Base-by-base conservation (phyloP, 2,113 vertebrate species). In the Ancistrus triradiatus region DNA sequence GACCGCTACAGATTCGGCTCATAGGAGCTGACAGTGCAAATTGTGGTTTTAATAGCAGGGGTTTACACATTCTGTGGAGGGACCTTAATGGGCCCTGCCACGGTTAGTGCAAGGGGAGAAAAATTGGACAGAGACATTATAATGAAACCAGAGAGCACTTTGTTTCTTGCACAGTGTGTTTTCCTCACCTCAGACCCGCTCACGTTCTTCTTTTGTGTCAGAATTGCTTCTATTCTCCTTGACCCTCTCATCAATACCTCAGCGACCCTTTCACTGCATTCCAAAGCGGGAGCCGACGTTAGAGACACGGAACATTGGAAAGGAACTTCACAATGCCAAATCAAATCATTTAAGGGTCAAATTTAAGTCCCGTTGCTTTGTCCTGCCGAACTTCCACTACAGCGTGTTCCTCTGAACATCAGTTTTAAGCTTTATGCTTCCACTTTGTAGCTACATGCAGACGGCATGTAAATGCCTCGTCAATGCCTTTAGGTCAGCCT, bases 11-110 rank as follows among this genome's bases (percentile, higher is more conserved):
- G 85, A 85, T 83, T 75, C 88, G 84, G 87, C 91, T 91, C 90
- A 84, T 53, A 90, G 88, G 85, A 92, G 92, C 91, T 94, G 93
- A 95, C 92, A 90, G 83, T 82, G 91, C 92, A 92, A 86, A 93
- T 72, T 89, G 91, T 88, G 85, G 85, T 86, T 90, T 88, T 90
- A 89, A 91, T 91, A 89, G 80, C 83, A 81, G 80, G 86, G 90
- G 87, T 91, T 92, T 89, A 90, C 88, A 87, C 78, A 76, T 80
- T 82, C 83, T 86, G 83, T 79, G 50, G 80, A 72, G 79, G 81
- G 80, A 85, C 82, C 81, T 83, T 89, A 89, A 88, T 84, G 88
- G 88, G 77, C 71, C 66, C 70, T 79, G 83, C 72, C 79, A 78
- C 73, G 80, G 7, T 75, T 71, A 81, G 81, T 78, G 81, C 74